Evolutionary conservation across 1,140 invertebrate species (phyloP).

Genomic region (Parasteatoda tepidariorum): DNA sequence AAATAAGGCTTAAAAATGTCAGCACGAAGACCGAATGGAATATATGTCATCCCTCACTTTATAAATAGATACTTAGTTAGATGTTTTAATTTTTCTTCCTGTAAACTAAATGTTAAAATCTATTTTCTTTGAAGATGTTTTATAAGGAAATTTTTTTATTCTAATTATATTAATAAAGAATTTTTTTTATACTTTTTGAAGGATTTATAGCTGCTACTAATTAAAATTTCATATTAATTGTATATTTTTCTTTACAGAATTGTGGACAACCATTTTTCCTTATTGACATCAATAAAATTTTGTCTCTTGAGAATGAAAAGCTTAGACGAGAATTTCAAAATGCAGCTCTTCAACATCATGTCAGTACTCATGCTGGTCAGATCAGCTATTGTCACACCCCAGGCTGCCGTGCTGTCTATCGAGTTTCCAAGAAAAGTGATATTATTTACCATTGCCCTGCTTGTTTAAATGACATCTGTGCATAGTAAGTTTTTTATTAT

Average conservation of each 20-base stretch:
- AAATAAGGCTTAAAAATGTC: no score
- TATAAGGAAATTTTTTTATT: no score
- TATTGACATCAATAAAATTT: constrained; percentile 19
- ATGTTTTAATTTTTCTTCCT: no score
- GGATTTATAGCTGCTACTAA: no score
- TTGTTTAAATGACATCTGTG: constrained; percentile 41
- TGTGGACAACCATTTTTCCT: constrained; percentile 33
- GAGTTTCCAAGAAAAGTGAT: neutral
- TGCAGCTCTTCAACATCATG: constrained; percentile 23
- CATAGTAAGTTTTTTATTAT: constrained; percentile 15
- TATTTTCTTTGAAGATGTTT: no score
- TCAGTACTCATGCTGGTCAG: constrained; percentile 1
- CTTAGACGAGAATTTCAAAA: neutral
- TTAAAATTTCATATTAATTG: no score
- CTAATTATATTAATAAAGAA: no score
- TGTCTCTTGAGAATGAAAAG: constrained; percentile 2
- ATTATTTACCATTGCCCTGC: neutral
- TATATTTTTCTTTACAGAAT: constrained; percentile 4
- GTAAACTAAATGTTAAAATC: no score
- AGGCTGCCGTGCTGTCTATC: constrained; percentile 37
- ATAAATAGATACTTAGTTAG: no score
- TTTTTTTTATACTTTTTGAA: no score
- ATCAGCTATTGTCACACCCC: constrained; percentile 39
- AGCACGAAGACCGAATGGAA: no score
- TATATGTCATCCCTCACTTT: no score